These are phyloP conservation scores for Esox masquinongy DNA, from an alignment of 2,797 vertebrate genomes.

Conservation along the genomic window DNA sequence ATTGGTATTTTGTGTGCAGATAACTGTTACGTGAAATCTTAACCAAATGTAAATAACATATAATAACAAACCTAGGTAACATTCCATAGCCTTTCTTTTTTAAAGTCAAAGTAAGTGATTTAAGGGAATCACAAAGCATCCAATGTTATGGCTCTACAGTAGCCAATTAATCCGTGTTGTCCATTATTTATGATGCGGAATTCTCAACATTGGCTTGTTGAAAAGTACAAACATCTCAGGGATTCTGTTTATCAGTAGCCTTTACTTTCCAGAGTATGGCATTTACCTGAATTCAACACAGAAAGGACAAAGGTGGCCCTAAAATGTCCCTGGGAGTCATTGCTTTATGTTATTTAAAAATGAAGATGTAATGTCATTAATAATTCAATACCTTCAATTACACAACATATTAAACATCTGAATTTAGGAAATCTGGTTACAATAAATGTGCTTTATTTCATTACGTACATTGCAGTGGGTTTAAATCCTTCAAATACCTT, in stretches of 20 bases:
- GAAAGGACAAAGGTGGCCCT: too few relatives aligned
- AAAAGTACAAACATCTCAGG: background rate
- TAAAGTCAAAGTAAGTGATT: background rate
- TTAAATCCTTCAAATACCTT: background rate
- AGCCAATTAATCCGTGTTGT: background rate
- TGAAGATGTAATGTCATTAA: background rate
- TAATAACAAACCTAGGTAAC: background rate
- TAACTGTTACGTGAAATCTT: background rate
- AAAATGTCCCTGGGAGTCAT: too few relatives aligned
- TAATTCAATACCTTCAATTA: background rate
- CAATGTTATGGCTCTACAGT: background rate
- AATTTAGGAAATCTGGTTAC: background rate
- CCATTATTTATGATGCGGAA: background rate
- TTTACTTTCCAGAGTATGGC: background rate
- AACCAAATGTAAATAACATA: background rate
- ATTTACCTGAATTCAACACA: background rate
- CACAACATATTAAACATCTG: background rate
- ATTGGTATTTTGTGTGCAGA: constrained; percentile 15
- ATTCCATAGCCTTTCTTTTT: background rate
- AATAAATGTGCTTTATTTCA: background rate
- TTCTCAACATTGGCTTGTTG: background rate
- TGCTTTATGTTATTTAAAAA: background rate
- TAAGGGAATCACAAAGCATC: background rate
- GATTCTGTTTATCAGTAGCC: background rate
- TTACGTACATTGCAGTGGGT: background rate